A percentile compares a stretch with the other conserved stretches of the same genome.
phyloP scores from a whole-genome alignment of 2,888 invertebrate genomes.

The Lamproptera curius region DNA sequence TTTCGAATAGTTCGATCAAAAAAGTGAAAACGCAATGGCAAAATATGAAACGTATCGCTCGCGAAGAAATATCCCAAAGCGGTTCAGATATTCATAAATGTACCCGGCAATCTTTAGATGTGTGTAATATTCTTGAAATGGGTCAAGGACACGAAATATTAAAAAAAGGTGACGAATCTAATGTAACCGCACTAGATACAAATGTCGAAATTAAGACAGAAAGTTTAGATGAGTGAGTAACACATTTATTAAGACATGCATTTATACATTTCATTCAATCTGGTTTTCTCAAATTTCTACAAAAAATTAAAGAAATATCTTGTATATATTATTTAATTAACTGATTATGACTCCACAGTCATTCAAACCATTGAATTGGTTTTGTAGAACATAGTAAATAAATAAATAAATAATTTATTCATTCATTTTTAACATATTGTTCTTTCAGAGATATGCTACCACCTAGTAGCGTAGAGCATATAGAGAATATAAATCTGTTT shows the following conservation, averaged over 20 bases:
- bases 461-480: conserved; percentile 20
- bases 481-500: conserved; percentile 23
- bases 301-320: too few species aligned
- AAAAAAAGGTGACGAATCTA: conserved; percentile 40
- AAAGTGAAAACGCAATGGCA: conserved; percentile 75
- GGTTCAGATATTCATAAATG: conserved; percentile 50
- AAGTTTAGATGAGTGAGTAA: conserved; percentile 65
- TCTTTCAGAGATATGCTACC: conserved; percentile 23
- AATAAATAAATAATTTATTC: too few species aligned
- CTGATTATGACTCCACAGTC: too few species aligned
- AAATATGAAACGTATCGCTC: conserved; percentile 71
- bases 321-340: too few species aligned
- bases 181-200: conserved; percentile 46
- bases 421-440: too few species aligned
- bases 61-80: conserved; percentile 57
- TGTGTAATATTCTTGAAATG: conserved; percentile 58
- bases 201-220: conserved; percentile 67
- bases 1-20: conserved; percentile 58
- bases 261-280: too few species aligned
- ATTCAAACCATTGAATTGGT: too few species aligned
- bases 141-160: conserved; percentile 54
- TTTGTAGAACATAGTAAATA: too few species aligned
- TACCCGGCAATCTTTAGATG: conserved; percentile 56
- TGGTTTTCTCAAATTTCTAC: too few species aligned
- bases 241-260: neutral